Base-by-base conservation (phyloP, 2,888 invertebrate genomes). In the Caradrina kadenii region DNA sequence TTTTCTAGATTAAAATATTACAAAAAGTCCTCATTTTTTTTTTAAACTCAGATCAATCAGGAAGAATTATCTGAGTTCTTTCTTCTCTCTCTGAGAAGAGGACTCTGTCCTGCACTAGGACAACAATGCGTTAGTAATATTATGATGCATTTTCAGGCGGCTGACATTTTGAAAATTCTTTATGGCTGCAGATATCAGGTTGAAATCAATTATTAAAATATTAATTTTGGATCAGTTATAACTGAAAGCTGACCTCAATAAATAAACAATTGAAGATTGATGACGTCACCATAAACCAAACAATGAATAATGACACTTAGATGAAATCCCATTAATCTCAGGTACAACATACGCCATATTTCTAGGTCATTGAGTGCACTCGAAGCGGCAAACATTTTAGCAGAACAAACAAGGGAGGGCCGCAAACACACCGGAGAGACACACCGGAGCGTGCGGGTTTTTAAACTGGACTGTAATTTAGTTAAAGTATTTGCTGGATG, bases 341-440 rank as follows among this genome's bases (percentile, higher is more conserved):
- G 82, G 82, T 82, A 74, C 72, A 69, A 63, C 66, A 66, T 26
- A 58, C 69, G 59, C 48, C 53, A 79, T 80, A 69, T 75, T 72
- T 79, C 62, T 75, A 83, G 84, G 82, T 81, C 84, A 82, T 60
- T 42, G 73, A 83, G 84, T 77, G 82, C 85, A 75, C 86, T 89
- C 85, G 78, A 63, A 84, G 71, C 79, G 67, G 91, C 90, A 94
- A 94, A 94, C 94, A 94, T 94, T 94, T 94, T 93, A 94, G 88
- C 92, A 83, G 86, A 74, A 82, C 92, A 93, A 93, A 94, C 93
- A 93, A 80, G 86, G 88, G 85, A 86, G 92, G 89, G 90, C 90
- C 81, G 88, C 84, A 87, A 86, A 89, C 88, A n/a, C n/a, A n/a
- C n/a, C n/a, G n/a, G n/a, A 87, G 76, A 72, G 83, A 67, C 69